Percentiles rank a stretch among this genome's conserved stretches.
Conservation (phyloP, 2,888 invertebrate genomes). For the Xestia ashworthii region DNA sequence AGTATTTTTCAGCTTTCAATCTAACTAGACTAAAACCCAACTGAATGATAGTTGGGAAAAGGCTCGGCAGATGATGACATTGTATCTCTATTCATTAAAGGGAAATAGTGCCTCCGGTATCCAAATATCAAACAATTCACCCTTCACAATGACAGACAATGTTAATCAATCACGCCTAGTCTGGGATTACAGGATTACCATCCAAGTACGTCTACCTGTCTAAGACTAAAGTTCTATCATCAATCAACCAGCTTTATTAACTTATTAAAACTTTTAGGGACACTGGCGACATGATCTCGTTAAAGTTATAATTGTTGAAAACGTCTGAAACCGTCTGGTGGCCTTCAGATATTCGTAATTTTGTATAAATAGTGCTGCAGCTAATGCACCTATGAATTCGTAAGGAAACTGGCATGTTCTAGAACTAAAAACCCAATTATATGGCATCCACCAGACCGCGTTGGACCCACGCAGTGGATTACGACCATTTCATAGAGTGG, state of each 20-base stretch:
- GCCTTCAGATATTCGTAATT: not conserved
- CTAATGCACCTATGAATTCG: not conserved
- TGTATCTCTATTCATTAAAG: not conserved
- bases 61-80: not conserved
- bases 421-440: not conserved
- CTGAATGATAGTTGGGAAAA: not conserved
- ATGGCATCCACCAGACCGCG: not conserved
- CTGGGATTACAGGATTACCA: constrained; percentile 20
- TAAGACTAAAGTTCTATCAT: constrained; percentile 25
- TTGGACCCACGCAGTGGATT: not conserved
- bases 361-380: not conserved
- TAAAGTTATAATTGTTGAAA: not conserved
- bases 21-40: not conserved
- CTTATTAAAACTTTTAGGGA: constrained; percentile 34
- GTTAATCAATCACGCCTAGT: constrained; percentile 45
- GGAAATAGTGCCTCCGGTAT: not conserved
- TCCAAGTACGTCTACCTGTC: constrained; percentile 34
- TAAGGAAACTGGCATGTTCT: not conserved
- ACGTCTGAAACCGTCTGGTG: not conserved
- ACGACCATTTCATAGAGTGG: not conserved
- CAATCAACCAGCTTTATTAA: constrained; percentile 43
- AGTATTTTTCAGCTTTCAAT: too few species aligned
- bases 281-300: constrained; percentile 12
- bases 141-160: not conserved
- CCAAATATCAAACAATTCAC: constrained; percentile 1